A percentile compares a stretch with the other conserved stretches of the same genome.
Conservation (phyloP, 2,888 invertebrate genomes). For the Epicampocera succincta region DNA sequence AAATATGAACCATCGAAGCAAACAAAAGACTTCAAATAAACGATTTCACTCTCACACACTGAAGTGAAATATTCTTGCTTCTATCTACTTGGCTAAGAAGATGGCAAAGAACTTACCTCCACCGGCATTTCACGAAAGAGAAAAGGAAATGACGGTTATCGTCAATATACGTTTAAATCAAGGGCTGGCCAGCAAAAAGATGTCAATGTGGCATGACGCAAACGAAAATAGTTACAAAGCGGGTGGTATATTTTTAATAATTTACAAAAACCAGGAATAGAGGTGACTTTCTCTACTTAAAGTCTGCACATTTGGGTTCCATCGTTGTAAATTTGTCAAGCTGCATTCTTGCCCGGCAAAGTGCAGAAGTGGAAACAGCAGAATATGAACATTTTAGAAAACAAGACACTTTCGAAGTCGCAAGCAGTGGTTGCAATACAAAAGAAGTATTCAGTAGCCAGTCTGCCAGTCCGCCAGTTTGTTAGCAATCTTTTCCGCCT, state of each 20-base stretch:
- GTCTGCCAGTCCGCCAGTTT: constrained; percentile 16
- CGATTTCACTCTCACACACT: constrained; percentile 70
- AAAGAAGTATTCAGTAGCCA: constrained; percentile 18
- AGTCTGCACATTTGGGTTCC: constrained; percentile 45
- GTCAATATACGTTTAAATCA: not conserved
- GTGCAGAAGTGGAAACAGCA: constrained; percentile 24
- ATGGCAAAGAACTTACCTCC: constrained; percentile 3
- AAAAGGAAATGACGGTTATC: no score
- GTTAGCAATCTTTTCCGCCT: constrained; percentile 14
- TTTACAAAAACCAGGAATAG: constrained; percentile 28
- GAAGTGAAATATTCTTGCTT: constrained; percentile 13
- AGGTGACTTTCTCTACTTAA: constrained; percentile 41
- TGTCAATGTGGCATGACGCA: constrained; percentile 16
- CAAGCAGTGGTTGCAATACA: constrained; percentile 1
- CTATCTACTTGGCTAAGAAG: not conserved
- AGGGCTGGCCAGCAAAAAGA: constrained; percentile 37
- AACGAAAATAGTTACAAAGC: not conserved
- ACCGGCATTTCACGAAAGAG: not conserved
- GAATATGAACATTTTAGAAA: constrained; percentile 54
- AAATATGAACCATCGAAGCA: constrained; percentile 72
- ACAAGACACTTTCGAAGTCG: constrained; percentile 28
- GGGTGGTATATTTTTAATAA: constrained; percentile 17
- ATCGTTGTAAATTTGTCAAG: constrained; percentile 29
- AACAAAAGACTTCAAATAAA: constrained; percentile 71
- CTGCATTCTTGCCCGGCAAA: constrained; percentile 36